Evolutionary conservation across 1,140 invertebrate genomes (phyloP).

Genomic region (Hyles euphorbiae): DNA sequence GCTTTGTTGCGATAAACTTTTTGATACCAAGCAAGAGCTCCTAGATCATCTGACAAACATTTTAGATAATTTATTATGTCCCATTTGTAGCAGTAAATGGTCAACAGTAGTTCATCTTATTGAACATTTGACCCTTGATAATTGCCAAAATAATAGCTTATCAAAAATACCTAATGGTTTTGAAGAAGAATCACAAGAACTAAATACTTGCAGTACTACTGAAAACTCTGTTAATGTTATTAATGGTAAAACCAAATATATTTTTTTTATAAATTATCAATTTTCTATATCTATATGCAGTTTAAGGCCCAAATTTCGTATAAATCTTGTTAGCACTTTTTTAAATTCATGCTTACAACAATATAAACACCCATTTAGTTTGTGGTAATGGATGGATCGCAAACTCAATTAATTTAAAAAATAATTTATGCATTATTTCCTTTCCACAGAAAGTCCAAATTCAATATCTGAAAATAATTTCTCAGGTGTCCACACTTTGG

Average conservation of each 20-base stretch:
- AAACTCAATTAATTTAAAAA: no score
- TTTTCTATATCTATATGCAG: no score
- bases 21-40: constrained; percentile 75
- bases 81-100: constrained; percentile 74
- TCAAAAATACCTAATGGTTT: not conserved
- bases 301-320: no score
- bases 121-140: constrained; percentile 69
- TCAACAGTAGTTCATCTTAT: constrained; percentile 73
- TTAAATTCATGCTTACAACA: no score
- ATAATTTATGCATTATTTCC: no score
- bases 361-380: no score
- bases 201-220: not conserved
- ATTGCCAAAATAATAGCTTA: constrained; percentile 29
- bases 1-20: constrained; percentile 79
- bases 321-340: no score
- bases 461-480: constrained; percentile 2
- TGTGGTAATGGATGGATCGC: no score
- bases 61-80: constrained; percentile 77
- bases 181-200: not conserved
- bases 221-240: no score
- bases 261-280: no score
- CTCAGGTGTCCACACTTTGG: constrained; percentile 6
- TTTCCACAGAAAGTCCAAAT: constrained; percentile 10
- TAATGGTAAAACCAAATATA: no score
- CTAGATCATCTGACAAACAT: constrained; percentile 78